Evolutionary conservation across 1,140 invertebrate genomes (phyloP).

Genomic region (Microplitis demolitor): DNA sequence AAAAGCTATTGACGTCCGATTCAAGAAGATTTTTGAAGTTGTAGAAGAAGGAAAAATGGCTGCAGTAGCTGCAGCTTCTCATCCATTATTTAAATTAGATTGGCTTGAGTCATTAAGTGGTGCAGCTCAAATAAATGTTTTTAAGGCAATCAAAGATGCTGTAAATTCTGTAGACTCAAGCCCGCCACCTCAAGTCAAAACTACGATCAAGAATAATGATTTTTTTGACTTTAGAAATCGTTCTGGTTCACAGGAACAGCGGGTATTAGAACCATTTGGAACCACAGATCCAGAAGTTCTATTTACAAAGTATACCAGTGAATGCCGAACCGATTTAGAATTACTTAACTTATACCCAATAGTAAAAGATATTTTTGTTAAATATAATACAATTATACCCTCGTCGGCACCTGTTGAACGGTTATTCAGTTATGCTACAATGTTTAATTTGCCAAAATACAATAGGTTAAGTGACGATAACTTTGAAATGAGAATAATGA

Average conservation of each 20-base stretch:
- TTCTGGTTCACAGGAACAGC: not conserved
- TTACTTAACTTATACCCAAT: not conserved
- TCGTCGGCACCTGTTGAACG: no score
- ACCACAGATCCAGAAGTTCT: not conserved
- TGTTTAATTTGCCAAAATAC: no score
- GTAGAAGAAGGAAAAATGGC: not conserved
- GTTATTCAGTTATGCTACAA: no score
- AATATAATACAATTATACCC: no score
- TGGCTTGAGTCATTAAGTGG: constrained; percentile 6
- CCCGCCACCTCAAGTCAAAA: no score
- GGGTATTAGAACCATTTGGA: not conserved
- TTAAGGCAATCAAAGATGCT: not conserved
- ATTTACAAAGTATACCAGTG: not conserved
- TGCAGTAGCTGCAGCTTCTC: constrained; percentile 21
- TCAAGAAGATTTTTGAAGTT: constrained; percentile 19
- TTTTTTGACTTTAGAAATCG: no score
- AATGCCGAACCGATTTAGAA: not conserved
- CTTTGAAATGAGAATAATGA: no score
- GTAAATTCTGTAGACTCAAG: no score
- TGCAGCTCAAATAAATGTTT: not conserved
- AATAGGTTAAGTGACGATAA: no score
- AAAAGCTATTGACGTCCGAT: not conserved
- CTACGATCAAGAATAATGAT: no score
- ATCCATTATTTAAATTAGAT: constrained; percentile 9
- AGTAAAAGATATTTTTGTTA: no score